Evolutionary conservation across 1,140 invertebrate genomes (phyloP).

Genomic region (Lordiphosa clarofinis): DNA sequence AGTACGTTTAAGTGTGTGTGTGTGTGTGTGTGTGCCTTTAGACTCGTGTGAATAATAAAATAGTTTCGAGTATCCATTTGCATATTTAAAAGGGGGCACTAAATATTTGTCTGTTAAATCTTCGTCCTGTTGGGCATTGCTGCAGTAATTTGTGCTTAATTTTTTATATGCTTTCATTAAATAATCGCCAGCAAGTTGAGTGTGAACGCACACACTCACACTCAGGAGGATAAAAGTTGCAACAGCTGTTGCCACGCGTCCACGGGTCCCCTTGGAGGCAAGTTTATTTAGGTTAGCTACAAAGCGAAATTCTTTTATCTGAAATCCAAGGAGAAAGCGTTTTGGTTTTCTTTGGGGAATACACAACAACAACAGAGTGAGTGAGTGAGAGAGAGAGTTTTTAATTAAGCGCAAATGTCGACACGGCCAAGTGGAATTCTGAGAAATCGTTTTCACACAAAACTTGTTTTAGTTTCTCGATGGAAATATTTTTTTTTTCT

Average conservation of each 20-base stretch:
- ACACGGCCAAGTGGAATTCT: constrained; percentile 5
- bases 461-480: constrained; percentile 1
- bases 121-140: neutral
- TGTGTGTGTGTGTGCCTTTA: constrained; percentile 9
- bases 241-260: constrained; percentile 27
- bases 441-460: neutral
- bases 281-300: constrained; percentile 38
- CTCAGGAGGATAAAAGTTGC: constrained; percentile 4
- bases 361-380: too few species aligned
- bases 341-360: constrained; percentile 35
- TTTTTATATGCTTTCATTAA: constrained; percentile 39
- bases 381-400: too few species aligned
- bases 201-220: constrained; percentile 6
- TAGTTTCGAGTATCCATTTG: constrained; percentile 44
- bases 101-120: constrained; percentile 20
- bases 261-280: constrained; percentile 24
- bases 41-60: constrained; percentile 42
- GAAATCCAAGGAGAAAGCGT: constrained; percentile 20
- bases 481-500: too few species aligned
- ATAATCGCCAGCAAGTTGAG: constrained; percentile 8
- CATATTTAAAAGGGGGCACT: constrained; percentile 40
- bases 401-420: constrained; percentile 32
- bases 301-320: constrained; percentile 26
- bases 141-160: constrained; percentile 18
- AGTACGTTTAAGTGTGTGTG: constrained; percentile 1